Base-by-base conservation (phyloP, 2,797 vertebrate genomes). In the Tapirus indicus region DNA sequence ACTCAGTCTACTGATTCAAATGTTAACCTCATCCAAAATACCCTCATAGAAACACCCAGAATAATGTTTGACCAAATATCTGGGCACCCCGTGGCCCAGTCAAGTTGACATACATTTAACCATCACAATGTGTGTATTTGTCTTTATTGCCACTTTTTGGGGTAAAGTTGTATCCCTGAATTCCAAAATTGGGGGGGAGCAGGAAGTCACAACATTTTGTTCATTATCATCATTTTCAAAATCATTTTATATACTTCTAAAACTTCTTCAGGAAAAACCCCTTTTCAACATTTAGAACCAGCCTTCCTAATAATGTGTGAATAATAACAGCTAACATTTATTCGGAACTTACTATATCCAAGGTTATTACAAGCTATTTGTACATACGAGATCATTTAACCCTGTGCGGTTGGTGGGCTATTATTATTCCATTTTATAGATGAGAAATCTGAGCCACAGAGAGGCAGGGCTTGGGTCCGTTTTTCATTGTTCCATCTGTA, bases 191-290 rank as follows among this genome's bases (percentile, higher is more conserved):
- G 56, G 3, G 49, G 3, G 2, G 5, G 1, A 0, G 2, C 2
- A 4, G 1, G 0, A 4, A 56, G 0, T 72, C 20, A 54, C 14
- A 84, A 47, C 12, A 87, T 78, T 79, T 91, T 88, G 12, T 80
- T 92, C 18, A 23, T 47, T 83, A n/a, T 69, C 77, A 35, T 44
- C 83, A 58, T 84, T 79, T 93, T 96, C 66, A 84, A 64, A 91
- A 74, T 95, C 32, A 77, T 93, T 72, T 72, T 49, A 29, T 71
- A 7, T 35, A 23, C 21, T 71, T 79, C 11, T 91, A 90, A 92
- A 85, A 44, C 96, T 52, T 91, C 4, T 52, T 35, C 71, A 47
- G 7, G 32, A 29, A 74, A 93, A 84, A 64, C 6, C n/a, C 23
- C 41, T 58, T 94, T 82, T 72, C 71, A 68, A 35, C 27, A 62